These are phyloP conservation scores for Podabrus alpinus DNA, from an alignment of 2,888 invertebrate species.

Conservation along the genomic window DNA sequence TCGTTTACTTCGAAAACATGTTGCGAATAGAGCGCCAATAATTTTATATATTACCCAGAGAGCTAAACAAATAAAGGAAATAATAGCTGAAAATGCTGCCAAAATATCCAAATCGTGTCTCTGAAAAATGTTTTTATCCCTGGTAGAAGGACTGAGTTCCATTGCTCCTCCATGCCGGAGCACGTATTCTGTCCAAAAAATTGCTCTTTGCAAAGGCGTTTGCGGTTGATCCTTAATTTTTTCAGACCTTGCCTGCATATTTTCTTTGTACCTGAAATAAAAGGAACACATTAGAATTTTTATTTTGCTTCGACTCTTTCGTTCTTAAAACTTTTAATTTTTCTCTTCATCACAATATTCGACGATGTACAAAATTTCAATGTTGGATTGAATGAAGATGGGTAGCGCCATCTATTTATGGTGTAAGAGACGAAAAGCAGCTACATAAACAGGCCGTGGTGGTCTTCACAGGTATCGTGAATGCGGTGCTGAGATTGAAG, in stretches of 20 bases:
- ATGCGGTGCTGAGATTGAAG: too few relatives aligned
- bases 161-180: conserved; percentile 25
- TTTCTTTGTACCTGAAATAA: conserved; percentile 30
- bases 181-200: conserved; percentile 33
- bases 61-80: background rate
- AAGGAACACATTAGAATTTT: background rate
- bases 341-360: too few relatives aligned
- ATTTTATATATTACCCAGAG: background rate
- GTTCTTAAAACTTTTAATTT: too few relatives aligned
- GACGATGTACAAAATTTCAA: too few relatives aligned
- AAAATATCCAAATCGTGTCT: background rate
- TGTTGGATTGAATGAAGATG: too few relatives aligned
- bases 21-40: background rate
- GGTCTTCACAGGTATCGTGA: too few relatives aligned
- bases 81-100: background rate
- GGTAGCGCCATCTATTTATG: too few relatives aligned
- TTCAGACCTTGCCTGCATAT: conserved; percentile 25
- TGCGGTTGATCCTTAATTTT: conserved; percentile 32
- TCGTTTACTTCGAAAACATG: background rate
- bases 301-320: too few relatives aligned
- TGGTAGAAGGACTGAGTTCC: conserved; percentile 19
- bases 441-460: too few relatives aligned
- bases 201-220: conserved; percentile 28
- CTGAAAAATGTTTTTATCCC: conserved; percentile 17
- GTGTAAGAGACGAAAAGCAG: too few relatives aligned